Percentiles rank a stretch among this genome's conserved stretches.
These are phyloP conservation scores for Anolis apletophallus DNA, from an alignment of 2,797 vertebrate species.

Conservation along the genomic window DNA sequence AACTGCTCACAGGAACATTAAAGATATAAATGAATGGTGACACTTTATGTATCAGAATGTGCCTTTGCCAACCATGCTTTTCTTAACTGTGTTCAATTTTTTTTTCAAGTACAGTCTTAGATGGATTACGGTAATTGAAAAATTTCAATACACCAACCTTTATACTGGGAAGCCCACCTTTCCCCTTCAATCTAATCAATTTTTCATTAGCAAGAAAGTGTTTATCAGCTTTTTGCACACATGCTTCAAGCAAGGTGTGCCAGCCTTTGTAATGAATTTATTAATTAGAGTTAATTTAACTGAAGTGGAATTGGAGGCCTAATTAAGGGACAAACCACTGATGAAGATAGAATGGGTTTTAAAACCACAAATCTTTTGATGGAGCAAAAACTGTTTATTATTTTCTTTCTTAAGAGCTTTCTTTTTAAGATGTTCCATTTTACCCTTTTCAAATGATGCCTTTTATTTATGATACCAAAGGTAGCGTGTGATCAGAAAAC, in stretches of 20 bases:
- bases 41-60: conserved; percentile 42
- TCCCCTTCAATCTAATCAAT: conserved; percentile 96
- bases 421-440: conserved; percentile 66
- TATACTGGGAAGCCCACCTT: conserved; percentile 79
- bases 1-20: conserved; percentile 27
- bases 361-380: conserved; percentile 64
- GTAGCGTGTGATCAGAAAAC: neutral
- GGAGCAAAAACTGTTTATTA: conserved; percentile 70
- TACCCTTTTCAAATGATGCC: conserved; percentile 47
- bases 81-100: conserved; percentile 71
- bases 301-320: conserved; percentile 91
- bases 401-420: conserved; percentile 54
- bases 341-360: conserved; percentile 81
- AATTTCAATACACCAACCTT: conserved; percentile 84
- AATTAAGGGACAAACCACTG: conserved; percentile 91
- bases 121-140: conserved; percentile 83
- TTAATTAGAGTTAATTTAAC: conserved; percentile 99
- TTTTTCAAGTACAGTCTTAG: conserved; percentile 85
- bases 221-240: conserved; percentile 98
- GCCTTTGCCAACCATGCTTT: conserved; percentile 33
- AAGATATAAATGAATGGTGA: conserved; percentile 10
- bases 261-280: conserved; percentile 92
- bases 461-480: neutral
- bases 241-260: conserved; percentile 89
- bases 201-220: conserved; percentile 98